phyloP scores from a whole-genome alignment of 1,140 invertebrate species.

The Gryon sp. region DNA sequence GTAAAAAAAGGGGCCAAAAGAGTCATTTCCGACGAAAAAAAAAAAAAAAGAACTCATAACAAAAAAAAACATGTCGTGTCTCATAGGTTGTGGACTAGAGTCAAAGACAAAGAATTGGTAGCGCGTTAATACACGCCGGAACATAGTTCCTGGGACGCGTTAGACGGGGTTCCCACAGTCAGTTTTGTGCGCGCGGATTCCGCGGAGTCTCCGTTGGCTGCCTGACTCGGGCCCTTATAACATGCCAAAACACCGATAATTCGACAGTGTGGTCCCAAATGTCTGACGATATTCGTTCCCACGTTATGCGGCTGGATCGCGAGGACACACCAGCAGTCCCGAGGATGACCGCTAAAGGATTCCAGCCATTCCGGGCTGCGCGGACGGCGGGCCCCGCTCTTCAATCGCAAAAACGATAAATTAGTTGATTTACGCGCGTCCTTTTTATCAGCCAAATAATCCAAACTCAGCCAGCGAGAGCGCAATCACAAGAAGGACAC shows the following conservation, averaged over 20 bases:
- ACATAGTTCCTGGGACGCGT: conserved; percentile 67
- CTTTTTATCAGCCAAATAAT: conserved; percentile 72
- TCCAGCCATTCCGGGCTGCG: conserved; percentile 73
- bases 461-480: conserved; percentile 37
- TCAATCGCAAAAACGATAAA: conserved; percentile 77
- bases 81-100: conserved; percentile 26
- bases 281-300: conserved; percentile 75
- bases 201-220: conserved; percentile 63
- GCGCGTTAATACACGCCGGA: conserved; percentile 67
- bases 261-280: conserved; percentile 77
- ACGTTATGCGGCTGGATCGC: conserved; percentile 68
- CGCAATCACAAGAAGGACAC: too few relatives aligned
- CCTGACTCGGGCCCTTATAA: conserved; percentile 69
- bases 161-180: conserved; percentile 76
- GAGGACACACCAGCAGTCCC: conserved; percentile 64
- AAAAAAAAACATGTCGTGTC: conserved; percentile 40
- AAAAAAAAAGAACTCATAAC: too few relatives aligned
- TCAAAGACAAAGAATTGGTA: conserved; percentile 55
- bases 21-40: too few relatives aligned
- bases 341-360: conserved; percentile 72
- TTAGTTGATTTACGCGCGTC: conserved; percentile 76
- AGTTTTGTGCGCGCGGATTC: conserved; percentile 70
- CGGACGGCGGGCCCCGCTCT: conserved; percentile 56
- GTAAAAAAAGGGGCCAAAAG: too few relatives aligned
- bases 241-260: conserved; percentile 80